Conservation (phyloP, 1,140 invertebrate genomes). For the Choristoneura fumiferana region DNA sequence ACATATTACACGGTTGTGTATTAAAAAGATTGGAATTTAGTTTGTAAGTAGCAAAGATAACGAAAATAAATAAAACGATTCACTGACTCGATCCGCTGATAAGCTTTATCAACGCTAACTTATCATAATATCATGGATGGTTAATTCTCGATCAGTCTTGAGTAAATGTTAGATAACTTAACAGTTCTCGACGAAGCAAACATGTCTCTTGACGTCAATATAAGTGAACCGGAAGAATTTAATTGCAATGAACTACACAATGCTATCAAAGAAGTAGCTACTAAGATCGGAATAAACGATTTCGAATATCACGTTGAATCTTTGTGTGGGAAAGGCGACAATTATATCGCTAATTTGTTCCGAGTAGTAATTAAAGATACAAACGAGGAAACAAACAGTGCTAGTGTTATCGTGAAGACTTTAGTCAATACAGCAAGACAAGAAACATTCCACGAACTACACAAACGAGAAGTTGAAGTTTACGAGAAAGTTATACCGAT, state of each 20-base stretch:
- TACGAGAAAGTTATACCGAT: conserved; percentile 50
- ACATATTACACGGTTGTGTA: no score
- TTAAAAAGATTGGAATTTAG: no score
- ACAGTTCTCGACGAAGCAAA: conserved; percentile 26
- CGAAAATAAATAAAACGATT: not conserved
- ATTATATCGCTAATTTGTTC: conserved; percentile 65
- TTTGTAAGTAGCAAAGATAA: not conserved
- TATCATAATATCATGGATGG: not conserved
- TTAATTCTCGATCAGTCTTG: not conserved
- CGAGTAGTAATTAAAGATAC: conserved; percentile 53
- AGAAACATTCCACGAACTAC: conserved; percentile 58
- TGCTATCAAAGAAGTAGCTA: conserved; percentile 49
- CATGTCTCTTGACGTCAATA: conserved; percentile 70
- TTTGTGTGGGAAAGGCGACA: conserved; percentile 55
- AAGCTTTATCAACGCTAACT: not conserved
- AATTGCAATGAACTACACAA: conserved; percentile 60
- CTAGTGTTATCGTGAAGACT: conserved; percentile 64
- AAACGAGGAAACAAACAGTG: conserved; percentile 35
- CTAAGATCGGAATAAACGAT: conserved; percentile 42
- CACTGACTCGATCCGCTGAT: not conserved
- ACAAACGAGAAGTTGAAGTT: conserved; percentile 57
- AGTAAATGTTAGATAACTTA: not conserved
- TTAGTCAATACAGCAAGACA: conserved; percentile 60
- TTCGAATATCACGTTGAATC: conserved; percentile 64
- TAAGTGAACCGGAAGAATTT: conserved; percentile 69